These are phyloP conservation scores for Sinocyclocheilus anophthalmus DNA, from an alignment of 2,113 vertebrate genomes.

Conservation along the genomic window DNA sequence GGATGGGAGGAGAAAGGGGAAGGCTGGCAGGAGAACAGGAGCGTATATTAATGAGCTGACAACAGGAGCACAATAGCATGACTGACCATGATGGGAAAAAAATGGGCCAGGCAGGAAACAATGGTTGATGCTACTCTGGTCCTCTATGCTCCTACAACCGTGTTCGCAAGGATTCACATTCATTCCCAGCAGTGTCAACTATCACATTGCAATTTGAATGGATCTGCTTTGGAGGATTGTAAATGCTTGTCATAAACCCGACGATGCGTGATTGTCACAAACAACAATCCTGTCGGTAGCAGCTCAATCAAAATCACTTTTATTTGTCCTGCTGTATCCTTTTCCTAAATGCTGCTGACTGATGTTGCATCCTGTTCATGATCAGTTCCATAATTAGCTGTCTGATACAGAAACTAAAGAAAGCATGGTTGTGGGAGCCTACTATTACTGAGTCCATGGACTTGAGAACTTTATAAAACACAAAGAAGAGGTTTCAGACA, in stretches of 20 bases:
- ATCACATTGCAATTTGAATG: too few relatives aligned
- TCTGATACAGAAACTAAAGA: background rate
- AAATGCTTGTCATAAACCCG: background rate
- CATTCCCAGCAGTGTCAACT: too few relatives aligned
- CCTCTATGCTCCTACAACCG: too few relatives aligned
- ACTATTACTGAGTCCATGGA: background rate
- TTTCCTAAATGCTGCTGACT: background rate
- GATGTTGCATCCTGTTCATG: conserved; percentile 18
- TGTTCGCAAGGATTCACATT: too few relatives aligned
- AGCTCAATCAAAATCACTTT: background rate
- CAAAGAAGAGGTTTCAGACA: background rate
- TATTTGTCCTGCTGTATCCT: background rate
- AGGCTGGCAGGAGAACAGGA: too few relatives aligned
- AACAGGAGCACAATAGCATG: too few relatives aligned
- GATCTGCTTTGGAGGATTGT: too few relatives aligned
- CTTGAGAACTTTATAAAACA: background rate
- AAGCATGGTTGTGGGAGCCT: background rate
- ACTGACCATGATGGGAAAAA: too few relatives aligned
- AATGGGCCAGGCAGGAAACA: too few relatives aligned
- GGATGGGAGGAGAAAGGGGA: too few relatives aligned
- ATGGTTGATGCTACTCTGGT: too few relatives aligned
- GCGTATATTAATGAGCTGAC: too few relatives aligned
- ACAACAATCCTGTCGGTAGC: conserved; percentile 6
- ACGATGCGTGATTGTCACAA: background rate
- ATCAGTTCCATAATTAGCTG: conserved; percentile 14